A percentile compares a stretch with the other conserved stretches of the same genome.
Evolutionary conservation across 2,113 vertebrate genomes (phyloP).

Genomic region (Atlantisia rogersi): DNA sequence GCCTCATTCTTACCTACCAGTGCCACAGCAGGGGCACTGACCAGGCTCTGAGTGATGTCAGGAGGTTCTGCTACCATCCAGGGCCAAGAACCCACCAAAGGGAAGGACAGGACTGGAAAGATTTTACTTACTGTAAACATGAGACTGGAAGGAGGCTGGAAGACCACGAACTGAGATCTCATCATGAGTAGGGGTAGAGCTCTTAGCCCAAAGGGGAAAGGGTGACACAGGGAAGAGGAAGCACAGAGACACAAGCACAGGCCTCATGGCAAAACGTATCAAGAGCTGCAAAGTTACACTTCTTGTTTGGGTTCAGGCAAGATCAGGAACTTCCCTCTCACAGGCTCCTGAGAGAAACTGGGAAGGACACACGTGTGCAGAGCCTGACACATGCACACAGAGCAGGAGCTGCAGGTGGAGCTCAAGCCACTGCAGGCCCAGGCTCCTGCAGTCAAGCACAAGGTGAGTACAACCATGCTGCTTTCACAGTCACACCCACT

Average conservation of each 20-base stretch:
- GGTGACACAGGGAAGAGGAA: neutral
- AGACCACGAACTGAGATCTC: neutral
- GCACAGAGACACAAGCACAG: neutral
- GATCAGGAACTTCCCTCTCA: neutral
- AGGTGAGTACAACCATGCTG: neutral
- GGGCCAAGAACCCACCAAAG: neutral
- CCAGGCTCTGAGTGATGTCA: neutral
- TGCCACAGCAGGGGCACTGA: neutral
- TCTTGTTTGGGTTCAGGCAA: neutral
- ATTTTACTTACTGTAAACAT: neutral
- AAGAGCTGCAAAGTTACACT: neutral
- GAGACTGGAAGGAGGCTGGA: neutral
- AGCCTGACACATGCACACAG: neutral
- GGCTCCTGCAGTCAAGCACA: neutral
- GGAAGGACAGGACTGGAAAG: neutral
- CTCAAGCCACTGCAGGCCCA: neutral
- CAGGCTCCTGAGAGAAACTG: neutral
- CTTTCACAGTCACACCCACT: neutral
- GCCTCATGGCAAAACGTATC: rapidly evolving
- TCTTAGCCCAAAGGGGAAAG: neutral
- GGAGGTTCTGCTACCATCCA: neutral
- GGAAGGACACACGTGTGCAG: rapidly evolving
- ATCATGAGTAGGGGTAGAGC: neutral
- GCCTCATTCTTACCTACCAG: neutral
- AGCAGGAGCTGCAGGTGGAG: neutral